Evolutionary conservation across 2,113 vertebrate species (phyloP).

Genomic region (Halcyon senegalensis): DNA sequence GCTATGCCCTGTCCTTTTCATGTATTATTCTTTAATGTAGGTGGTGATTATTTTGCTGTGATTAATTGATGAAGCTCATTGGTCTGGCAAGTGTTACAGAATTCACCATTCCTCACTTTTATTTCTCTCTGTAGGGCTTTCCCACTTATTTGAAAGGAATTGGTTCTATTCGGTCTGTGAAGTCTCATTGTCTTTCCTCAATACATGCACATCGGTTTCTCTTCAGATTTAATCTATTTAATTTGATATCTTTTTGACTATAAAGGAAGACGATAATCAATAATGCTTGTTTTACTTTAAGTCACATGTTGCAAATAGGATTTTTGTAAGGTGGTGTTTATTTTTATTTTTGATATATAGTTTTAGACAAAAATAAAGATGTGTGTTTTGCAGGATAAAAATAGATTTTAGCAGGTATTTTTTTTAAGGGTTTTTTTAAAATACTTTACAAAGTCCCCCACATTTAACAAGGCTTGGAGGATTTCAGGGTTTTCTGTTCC

Average conservation of each 20-base stretch:
- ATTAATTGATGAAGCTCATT: conserved; percentile 95
- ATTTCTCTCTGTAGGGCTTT: conserved; percentile 71
- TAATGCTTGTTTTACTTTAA: conserved; percentile 26
- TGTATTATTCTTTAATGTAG: conserved; percentile 96
- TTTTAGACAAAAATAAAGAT: not conserved
- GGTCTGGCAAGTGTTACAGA: conserved; percentile 83
- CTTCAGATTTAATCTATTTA: conserved; percentile 18
- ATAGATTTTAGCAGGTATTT: not conserved
- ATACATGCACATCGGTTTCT: conserved; percentile 9
- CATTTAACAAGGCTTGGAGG: not conserved
- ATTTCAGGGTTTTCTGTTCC: not conserved
- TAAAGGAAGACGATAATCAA: conserved; percentile 23
- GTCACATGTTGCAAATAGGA: not conserved
- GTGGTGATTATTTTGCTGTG: conserved; percentile 95
- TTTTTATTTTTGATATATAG: not conserved
- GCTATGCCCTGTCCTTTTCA: conserved; percentile 88
- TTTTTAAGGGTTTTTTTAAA: not conserved
- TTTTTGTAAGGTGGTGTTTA: not conserved
- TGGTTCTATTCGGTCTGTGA: conserved; percentile 37
- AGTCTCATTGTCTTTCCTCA: not conserved
- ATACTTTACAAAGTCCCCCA: not conserved
- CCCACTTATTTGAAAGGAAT: conserved; percentile 55
- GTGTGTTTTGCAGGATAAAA: not conserved
- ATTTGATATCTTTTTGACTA: not conserved
- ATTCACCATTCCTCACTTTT: conserved; percentile 76